A percentile compares a stretch with the other conserved stretches of the same genome.
Evolutionary conservation across 2,797 vertebrate genomes (phyloP).

Genomic region (Tinamus major): DNA sequence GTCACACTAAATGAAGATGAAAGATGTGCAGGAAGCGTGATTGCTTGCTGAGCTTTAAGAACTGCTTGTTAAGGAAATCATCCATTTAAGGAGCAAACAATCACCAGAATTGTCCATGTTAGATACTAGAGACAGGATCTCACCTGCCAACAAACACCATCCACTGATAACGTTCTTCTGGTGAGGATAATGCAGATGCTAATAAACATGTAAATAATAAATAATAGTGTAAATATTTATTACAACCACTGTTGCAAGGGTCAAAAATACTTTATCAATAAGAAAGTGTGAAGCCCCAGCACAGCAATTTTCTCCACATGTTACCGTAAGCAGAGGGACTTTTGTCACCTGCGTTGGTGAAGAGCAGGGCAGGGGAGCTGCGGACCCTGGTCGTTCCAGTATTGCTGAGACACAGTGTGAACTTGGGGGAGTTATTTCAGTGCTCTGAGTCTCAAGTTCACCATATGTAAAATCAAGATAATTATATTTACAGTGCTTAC

Average conservation of each 20-base stretch:
- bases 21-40: not conserved
- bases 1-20: slow-evolving; percentile 35
- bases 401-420: slow-evolving; percentile 30
- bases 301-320: not conserved
- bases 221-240: not conserved
- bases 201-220: slow-evolving; percentile 8
- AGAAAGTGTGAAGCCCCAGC: not conserved
- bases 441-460: slow-evolving; percentile 61
- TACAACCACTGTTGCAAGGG: not conserved
- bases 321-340: not conserved
- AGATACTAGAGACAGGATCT: not conserved
- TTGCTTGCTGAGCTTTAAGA: slow-evolving; percentile 19
- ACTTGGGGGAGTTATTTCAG: slow-evolving; percentile 55
- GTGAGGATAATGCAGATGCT: not conserved
- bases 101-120: not conserved
- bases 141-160: not conserved
- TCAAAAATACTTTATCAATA: not conserved
- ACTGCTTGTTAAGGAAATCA: not conserved
- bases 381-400: not conserved
- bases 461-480: slow-evolving; percentile 68
- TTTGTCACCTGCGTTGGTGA: not conserved
- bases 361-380: not conserved
- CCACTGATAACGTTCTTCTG: not conserved
- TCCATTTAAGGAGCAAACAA: not conserved
- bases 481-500: slow-evolving; percentile 68